These are phyloP conservation scores for Champsocephalus esox DNA, from an alignment of 2,797 vertebrate genomes.

Conservation along the genomic window DNA sequence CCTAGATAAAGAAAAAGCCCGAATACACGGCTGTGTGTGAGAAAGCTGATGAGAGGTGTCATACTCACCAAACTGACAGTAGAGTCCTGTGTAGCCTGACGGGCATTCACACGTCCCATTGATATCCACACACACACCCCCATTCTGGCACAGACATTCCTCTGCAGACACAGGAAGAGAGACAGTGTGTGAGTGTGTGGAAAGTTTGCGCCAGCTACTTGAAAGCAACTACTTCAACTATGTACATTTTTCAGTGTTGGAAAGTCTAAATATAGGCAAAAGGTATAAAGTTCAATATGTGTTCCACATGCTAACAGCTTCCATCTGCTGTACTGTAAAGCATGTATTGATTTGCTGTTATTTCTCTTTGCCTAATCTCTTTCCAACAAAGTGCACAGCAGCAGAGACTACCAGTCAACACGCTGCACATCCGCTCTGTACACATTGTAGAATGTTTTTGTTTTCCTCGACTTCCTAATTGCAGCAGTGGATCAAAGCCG, in stretches of 20 bases:
- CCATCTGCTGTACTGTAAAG: slow-evolving; percentile 71
- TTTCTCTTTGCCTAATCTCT: slow-evolving; percentile 61
- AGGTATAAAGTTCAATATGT: slow-evolving; percentile 66
- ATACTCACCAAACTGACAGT: slow-evolving; percentile 95
- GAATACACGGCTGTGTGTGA: neutral
- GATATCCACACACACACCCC: slow-evolving; percentile 89
- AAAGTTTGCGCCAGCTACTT: slow-evolving; percentile 44
- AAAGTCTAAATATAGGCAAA: slow-evolving; percentile 60
- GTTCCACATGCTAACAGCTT: slow-evolving; percentile 64
- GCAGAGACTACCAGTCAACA: slow-evolving; percentile 65
- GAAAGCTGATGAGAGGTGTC: slow-evolving; percentile 49
- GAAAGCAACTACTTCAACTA: slow-evolving; percentile 39
- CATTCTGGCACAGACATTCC: slow-evolving; percentile 93
- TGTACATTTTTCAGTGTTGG: slow-evolving; percentile 40
- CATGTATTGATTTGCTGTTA: slow-evolving; percentile 61
- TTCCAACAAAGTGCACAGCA: slow-evolving; percentile 71
- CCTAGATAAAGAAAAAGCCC: too few relatives aligned
- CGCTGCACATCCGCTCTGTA: slow-evolving; percentile 64
- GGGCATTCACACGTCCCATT: slow-evolving; percentile 88
- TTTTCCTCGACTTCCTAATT: slow-evolving; percentile 81
- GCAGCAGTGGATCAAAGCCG: slow-evolving; percentile 80
- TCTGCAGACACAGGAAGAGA: slow-evolving; percentile 67
- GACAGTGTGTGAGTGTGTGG: slow-evolving; percentile 1
- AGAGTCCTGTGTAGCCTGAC: slow-evolving; percentile 87
- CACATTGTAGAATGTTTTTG: slow-evolving; percentile 81